phyloP scores from a whole-genome alignment of 1,140 invertebrate species.

The Leptinotarsa lineolata region DNA sequence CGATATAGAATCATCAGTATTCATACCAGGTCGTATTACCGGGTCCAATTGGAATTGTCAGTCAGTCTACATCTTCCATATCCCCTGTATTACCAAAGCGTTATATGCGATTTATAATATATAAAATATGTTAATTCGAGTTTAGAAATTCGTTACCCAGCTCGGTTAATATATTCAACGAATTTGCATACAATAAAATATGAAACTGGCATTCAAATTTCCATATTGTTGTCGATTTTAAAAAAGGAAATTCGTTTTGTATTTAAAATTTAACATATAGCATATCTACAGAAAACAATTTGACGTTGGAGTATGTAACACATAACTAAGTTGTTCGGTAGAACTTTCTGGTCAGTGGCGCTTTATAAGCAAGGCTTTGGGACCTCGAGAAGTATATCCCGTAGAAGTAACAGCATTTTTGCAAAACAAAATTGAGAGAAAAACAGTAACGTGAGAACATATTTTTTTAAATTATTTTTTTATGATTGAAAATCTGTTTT shows the following conservation, averaged over 20 bases:
- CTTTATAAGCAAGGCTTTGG: neutral
- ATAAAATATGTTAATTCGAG: constrained; percentile 39
- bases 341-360: neutral
- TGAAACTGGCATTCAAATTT: constrained; percentile 40
- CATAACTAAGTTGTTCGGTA: constrained; percentile 13
- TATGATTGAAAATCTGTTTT: no score
- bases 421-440: no score
- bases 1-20: no score
- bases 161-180: constrained; percentile 27
- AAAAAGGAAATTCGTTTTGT: constrained; percentile 30
- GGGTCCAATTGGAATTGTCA: no score
- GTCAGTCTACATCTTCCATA: neutral
- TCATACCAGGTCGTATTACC: no score
- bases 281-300: constrained; percentile 32
- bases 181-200: constrained; percentile 43
- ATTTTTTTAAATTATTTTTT: no score
- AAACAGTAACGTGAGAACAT: no score
- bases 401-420: no score
- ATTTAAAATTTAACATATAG: constrained; percentile 30
- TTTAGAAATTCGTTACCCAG: constrained; percentile 40
- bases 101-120: constrained; percentile 37
- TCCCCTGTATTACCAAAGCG: constrained; percentile 14
- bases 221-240: constrained; percentile 32
- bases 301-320: constrained; percentile 30
- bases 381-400: no score